Evolutionary conservation across 2,888 invertebrate species (phyloP).

Genomic region (Heteromurus nitidus): DNA sequence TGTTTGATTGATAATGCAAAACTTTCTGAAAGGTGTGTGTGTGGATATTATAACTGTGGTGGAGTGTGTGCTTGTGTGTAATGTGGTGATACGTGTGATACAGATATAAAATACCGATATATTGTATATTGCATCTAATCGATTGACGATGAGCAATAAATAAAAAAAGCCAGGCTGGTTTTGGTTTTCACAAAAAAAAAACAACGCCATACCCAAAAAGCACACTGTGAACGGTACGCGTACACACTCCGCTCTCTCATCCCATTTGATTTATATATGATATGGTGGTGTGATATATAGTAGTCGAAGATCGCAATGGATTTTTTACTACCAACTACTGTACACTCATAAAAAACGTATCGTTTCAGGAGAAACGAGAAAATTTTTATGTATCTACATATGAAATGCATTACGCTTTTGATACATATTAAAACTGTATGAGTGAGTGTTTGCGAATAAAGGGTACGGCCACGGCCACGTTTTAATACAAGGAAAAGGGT

Average conservation of each 20-base stretch:
- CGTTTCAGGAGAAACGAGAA: not conserved
- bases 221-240: too few species aligned
- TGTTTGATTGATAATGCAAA: not conserved
- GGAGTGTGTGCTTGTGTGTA: not conserved
- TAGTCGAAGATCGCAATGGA: too few species aligned
- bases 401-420: too few species aligned
- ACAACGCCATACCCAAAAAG: not conserved
- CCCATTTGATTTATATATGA: not conserved
- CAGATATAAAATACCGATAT: conserved; percentile 10
- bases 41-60: not conserved
- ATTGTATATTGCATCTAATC: not conserved
- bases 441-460: too few species aligned
- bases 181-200: conserved; percentile 15
- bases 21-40: not conserved
- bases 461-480: too few species aligned
- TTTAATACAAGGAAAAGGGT: too few species aligned
- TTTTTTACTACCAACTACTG: too few species aligned
- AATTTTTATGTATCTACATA: too few species aligned
- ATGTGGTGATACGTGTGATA: not conserved
- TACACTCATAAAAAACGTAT: not conserved
- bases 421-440: too few species aligned
- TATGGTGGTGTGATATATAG: not conserved
- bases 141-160: conserved; percentile 1
- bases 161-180: conserved; percentile 3
- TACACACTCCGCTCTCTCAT: not conserved